phyloP scores from a whole-genome alignment of 1,140 invertebrate genomes.

The Conopomorpha cramerella region DNA sequence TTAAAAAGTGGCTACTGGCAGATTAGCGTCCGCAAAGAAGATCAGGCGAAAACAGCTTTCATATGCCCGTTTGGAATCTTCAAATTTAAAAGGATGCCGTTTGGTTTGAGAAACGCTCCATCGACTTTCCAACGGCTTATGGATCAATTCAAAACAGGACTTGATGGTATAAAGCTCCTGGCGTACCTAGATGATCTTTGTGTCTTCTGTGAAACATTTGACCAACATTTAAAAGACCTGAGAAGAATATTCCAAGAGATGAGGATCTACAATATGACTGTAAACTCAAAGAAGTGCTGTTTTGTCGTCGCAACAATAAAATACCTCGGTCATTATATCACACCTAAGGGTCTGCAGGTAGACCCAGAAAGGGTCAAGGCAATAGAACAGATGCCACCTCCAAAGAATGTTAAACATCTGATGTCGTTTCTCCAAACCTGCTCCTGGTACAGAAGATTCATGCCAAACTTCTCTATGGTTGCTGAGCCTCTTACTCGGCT shows the following conservation, averaged over 20 bases:
- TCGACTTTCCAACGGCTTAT: conserved; percentile 47
- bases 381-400: conserved; percentile 15
- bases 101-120: conserved; percentile 32
- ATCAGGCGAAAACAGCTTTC: conserved; percentile 52
- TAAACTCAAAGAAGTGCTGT: conserved; percentile 27
- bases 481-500: conserved; percentile 27
- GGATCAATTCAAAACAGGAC: conserved; percentile 15
- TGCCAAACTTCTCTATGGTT: conserved; percentile 22
- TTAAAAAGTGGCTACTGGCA: conserved; percentile 44
- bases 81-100: conserved; percentile 33
- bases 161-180: conserved; percentile 15
- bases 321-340: conserved; percentile 38
- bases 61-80: conserved; percentile 26
- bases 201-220: conserved; percentile 21
- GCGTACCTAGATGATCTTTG: conserved; percentile 50
- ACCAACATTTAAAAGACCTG: conserved; percentile 24
- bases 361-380: conserved; percentile 21
- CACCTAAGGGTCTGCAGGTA: conserved; percentile 14
- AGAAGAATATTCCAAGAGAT: conserved; percentile 15
- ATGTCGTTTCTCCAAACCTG: conserved; percentile 13
- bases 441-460: conserved; percentile 29
- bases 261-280: conserved; percentile 6
- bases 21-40: conserved; percentile 16
- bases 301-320: conserved; percentile 20
- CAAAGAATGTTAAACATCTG: conserved; percentile 12